These are phyloP conservation scores for Rhagoletis zephyria DNA, from an alignment of 1,140 invertebrate species.

Conservation along the genomic window DNA sequence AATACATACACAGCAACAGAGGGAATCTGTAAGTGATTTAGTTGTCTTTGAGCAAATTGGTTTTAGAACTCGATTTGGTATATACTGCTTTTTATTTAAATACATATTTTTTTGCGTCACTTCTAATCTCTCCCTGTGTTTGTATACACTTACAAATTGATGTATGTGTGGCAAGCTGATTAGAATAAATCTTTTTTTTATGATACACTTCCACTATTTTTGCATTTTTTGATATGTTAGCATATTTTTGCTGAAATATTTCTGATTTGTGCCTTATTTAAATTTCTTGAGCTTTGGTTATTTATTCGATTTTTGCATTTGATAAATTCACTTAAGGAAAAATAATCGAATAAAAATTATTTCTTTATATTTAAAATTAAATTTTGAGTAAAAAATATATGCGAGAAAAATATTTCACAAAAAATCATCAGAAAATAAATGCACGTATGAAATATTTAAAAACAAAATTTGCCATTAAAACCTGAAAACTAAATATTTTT, in stretches of 20 bases:
- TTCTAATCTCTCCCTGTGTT: neutral
- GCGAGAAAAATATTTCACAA: neutral
- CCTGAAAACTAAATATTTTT: neutral
- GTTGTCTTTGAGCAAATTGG: neutral
- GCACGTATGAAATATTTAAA: no score
- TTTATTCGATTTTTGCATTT: neutral
- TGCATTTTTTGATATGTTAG: conserved; percentile 45
- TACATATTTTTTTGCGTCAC: neutral
- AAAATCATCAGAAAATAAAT: no score
- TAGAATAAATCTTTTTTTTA: neutral
- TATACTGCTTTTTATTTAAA: neutral
- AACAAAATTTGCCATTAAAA: no score
- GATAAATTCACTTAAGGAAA: neutral
- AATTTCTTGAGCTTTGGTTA: conserved; percentile 34
- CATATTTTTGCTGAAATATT: conserved; percentile 12
- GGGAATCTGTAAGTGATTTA: neutral
- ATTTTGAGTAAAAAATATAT: no score
- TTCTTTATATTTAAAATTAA: no score
- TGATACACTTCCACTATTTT: neutral
- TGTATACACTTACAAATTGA: neutral
- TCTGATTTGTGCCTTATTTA: neutral
- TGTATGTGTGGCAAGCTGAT: neutral
- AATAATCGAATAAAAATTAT: no score
- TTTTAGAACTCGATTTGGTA: conserved; percentile 2
- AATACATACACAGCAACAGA: neutral